Base-by-base conservation (phyloP, 2,888 invertebrate genomes). In the Oscheius onirici region DNA sequence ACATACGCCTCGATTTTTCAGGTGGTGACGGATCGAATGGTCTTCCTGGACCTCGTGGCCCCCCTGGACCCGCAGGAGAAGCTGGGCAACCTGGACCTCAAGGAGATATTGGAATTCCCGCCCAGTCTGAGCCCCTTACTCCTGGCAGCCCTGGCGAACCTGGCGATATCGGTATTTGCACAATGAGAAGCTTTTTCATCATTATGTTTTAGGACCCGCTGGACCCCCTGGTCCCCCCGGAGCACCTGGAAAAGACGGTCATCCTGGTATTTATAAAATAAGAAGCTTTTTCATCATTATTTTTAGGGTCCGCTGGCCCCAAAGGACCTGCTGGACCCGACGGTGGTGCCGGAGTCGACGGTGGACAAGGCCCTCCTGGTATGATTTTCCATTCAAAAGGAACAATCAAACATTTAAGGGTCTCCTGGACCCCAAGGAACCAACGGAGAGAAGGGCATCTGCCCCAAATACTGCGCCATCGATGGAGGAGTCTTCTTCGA, bases 401-500 rank as follows among this genome's bases (percentile, higher is more conserved):
- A n/a, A n/a, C n/a, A n/a, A n/a, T n/a, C n/a, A n/a, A n/a, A n/a
- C n/a, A n/a, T n/a, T n/a, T n/a, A n/a, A n/a, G 79, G 79, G 72
- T 74, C n/a, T 63, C 79, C 83, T 77, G 83, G 83, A 81, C 75
- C 54, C 10, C 44, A 68, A 13, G 84, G 83, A 80, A 72, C 76
- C 54, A 76, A 79, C 68, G 83, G 83, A 78, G 82, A 82, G 80
- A 81, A 81, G 71, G 82, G 82, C 44, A 82, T 82, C 72, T 81
- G 81, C 69, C 78, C 78, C 61, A 77, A 73, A 71, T 83, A 83
- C 76, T 83, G 83, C 71, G 80, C 83, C 71, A 78, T 78, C 76
- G 83, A 83, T 74, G 83, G 83, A 69, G 83, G 83, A 77, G 78
- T 83, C 73, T 83, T 83, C 81, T 83, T 83, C 80, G 82, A 83